phyloP scores from a whole-genome alignment of 2,113 vertebrate genomes.

The Calyptommatus sinebrachiatus region DNA sequence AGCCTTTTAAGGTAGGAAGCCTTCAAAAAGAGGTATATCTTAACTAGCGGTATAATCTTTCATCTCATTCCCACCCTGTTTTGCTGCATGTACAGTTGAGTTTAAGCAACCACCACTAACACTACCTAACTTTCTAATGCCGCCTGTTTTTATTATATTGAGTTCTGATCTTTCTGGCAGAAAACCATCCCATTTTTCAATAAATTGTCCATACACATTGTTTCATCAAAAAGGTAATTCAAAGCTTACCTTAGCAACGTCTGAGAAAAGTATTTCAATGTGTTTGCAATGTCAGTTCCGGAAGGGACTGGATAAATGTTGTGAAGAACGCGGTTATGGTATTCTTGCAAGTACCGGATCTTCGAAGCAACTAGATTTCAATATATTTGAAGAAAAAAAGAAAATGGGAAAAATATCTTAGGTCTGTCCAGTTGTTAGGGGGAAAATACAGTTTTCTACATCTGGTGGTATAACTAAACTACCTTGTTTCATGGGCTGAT shows the following conservation, averaged over 20 bases:
- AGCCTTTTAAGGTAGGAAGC: not conserved
- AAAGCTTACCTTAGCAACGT: constrained; percentile 98
- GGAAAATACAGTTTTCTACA: not conserved
- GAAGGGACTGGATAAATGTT: constrained; percentile 99
- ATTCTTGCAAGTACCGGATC: constrained; percentile 99
- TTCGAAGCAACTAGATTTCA: constrained; percentile 94
- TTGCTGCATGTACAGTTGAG: not conserved
- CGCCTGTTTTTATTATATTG: constrained; percentile 39
- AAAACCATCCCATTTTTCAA: constrained; percentile 55
- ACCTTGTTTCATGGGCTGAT: not conserved
- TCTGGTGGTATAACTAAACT: not conserved
- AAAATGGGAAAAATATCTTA: constrained; percentile 56
- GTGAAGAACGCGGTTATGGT: constrained; percentile 98
- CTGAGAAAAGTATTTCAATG: constrained; percentile 99
- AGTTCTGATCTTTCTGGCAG: constrained; percentile 66
- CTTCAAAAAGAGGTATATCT: not conserved
- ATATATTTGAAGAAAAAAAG: constrained; percentile 71
- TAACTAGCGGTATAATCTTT: not conserved
- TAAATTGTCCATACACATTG: constrained; percentile 50
- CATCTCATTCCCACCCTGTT: not conserved
- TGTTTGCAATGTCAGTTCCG: constrained; percentile 99
- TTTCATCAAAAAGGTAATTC: constrained; percentile 55
- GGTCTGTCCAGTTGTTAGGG: constrained; percentile 5
- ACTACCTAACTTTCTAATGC: constrained; percentile 15
- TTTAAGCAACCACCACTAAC: constrained; percentile 52